Evolutionary conservation across 2,888 invertebrate genomes (phyloP).

Genomic region (Eudasyphora cyanicolor): DNA sequence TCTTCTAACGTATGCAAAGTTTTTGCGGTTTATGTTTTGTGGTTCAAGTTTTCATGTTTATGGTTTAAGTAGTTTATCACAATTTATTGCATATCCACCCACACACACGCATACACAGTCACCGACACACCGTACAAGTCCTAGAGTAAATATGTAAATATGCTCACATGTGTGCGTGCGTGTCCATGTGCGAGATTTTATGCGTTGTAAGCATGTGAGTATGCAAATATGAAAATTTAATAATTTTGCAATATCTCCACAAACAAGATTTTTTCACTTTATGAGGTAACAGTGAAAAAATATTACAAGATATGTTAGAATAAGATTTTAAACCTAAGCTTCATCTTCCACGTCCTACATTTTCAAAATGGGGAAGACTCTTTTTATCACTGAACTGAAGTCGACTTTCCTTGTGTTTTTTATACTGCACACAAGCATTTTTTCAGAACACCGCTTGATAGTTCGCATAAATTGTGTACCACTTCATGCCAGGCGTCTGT

Average conservation of each 20-base stretch:
- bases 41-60: constrained; percentile 58
- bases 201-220: not conserved
- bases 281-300: not conserved
- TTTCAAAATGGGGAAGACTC: not conserved
- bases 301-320: not conserved
- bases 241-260: constrained; percentile 17
- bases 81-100: constrained; percentile 41
- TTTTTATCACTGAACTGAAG: not conserved
- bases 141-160: not conserved
- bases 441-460: constrained; percentile 29
- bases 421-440: not conserved
- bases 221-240: constrained; percentile 35
- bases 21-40: constrained; percentile 54
- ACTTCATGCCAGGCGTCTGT: not conserved
- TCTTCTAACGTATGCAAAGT: constrained; percentile 49
- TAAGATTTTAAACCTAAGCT: constrained; percentile 7
- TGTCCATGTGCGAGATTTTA: not conserved
- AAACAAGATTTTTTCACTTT: constrained; percentile 25
- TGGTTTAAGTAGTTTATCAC: constrained; percentile 55
- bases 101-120: not conserved
- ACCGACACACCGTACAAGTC: not conserved
- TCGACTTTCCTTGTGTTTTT: constrained; percentile 25
- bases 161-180: not conserved
- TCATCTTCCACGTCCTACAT: constrained; percentile 1
- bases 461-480: constrained; percentile 33